Evolutionary conservation across 2,113 vertebrate species (phyloP).

Genomic region (Lagenorhynchus albirostris): DNA sequence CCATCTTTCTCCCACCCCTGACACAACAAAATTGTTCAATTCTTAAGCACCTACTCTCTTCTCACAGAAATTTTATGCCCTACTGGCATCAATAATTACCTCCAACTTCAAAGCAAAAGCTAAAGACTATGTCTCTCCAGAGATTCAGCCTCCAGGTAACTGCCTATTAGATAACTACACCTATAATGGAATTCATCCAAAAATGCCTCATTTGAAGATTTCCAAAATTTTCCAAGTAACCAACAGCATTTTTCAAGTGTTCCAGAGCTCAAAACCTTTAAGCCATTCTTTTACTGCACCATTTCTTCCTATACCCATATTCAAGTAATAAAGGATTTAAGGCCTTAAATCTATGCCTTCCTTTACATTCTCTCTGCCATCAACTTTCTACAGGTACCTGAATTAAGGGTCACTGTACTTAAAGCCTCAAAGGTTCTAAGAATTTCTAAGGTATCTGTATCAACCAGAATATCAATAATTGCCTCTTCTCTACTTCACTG

Average conservation of each 20-base stretch:
- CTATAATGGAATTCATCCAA: not conserved
- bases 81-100: not conserved
- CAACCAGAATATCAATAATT: not conserved
- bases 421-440: not conserved
- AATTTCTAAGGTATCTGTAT: not conserved
- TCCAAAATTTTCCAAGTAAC: not conserved
- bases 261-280: slow-evolving; percentile 8
- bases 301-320: not conserved
- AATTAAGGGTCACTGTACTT: not conserved
- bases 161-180: not conserved
- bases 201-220: not conserved
- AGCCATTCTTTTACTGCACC: not conserved
- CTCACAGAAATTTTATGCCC: not conserved
- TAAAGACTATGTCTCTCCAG: not conserved
- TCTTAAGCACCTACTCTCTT: not conserved
- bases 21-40: not conserved
- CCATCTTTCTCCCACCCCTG: not conserved
- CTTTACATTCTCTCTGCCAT: not conserved
- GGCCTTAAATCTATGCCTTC: not conserved
- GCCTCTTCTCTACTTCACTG: not conserved
- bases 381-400: not conserved
- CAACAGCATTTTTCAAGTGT: not conserved
- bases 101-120: not conserved
- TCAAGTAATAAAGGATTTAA: not conserved
- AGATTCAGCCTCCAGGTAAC: not conserved